Base-by-base conservation (phyloP, 2,113 vertebrate species). In the Bothrops jararaca region DNA sequence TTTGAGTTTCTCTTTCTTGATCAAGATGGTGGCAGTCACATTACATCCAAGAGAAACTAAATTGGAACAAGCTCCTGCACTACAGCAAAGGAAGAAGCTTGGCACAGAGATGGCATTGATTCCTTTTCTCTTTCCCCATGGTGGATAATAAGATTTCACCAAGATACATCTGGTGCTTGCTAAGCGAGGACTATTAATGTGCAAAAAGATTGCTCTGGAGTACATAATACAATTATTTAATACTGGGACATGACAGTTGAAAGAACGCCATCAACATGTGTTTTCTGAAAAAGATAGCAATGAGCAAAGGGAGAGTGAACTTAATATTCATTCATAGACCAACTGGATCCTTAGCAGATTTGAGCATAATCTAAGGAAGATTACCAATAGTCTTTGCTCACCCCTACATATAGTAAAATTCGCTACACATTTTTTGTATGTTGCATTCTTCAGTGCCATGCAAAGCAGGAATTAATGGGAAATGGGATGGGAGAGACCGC, bases 381-480 rank as follows among this genome's bases (percentile, higher is more conserved):
- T 24, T 24, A 22, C 56, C 24, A 18, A 9, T 85, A 5, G 24
- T 8, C 64, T 53, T 92, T 85, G 42, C 22, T 20, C 48, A 10
- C 2, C 45, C 8, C 53, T 60, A 53, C 7, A 11, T 20, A 42
- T 8, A 85, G 54, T 88, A 45, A 64, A 80, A 57, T 23, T 74
- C 9, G 29, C 20, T 24, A 4, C 24, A 5, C 52, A 2, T 26
- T 89, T 60, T 89, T 39, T 15, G 88, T 34, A 20, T n/a, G 18
- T 80, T 22, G 11, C 23, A 20, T 20, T 39, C 22, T 20, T 58
- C 39, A 29, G 11, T 48, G 53, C 42, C n/a, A 85, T 92, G 92
- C 52, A 34, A 92, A 89, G 42, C 64, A 48, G 39, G 53, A 92
- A 89, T 89, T 92, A 50, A 85, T 45, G 56, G 39, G 87, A 53